Conservation (phyloP, 2,888 invertebrate species). For the Polyommatus iphigenia region DNA sequence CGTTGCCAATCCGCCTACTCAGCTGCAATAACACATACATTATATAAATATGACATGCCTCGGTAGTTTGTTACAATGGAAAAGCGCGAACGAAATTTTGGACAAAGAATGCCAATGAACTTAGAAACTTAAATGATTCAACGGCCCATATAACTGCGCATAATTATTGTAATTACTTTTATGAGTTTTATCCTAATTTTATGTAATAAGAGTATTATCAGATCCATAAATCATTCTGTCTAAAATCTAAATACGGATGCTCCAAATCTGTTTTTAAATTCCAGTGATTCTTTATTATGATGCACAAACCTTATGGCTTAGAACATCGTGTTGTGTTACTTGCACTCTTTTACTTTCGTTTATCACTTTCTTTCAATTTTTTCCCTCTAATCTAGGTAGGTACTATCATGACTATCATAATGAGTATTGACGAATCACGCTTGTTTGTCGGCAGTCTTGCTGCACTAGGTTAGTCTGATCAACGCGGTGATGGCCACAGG, state of each 20-base stretch:
- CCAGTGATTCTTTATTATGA: too few relatives aligned
- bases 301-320: too few relatives aligned
- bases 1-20: conserved; percentile 19
- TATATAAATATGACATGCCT: conserved; percentile 17
- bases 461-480: too few relatives aligned
- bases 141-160: neutral
- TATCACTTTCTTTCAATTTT: neutral
- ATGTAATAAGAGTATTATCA: neutral
- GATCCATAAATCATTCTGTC: too few relatives aligned
- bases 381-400: too few relatives aligned
- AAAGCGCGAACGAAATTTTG: neutral
- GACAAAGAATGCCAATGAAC: conserved; percentile 22
- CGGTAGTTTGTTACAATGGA: conserved; percentile 17
- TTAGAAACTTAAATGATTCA: conserved; percentile 15
- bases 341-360: neutral
- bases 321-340: neutral
- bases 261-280: neutral
- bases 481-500: too few relatives aligned
- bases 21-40: neutral
- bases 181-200: neutral
- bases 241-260: too few relatives aligned
- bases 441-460: too few relatives aligned
- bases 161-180: neutral
- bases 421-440: too few relatives aligned
- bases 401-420: too few relatives aligned